Conservation (phyloP, 2,113 vertebrate genomes). For the Rhynchopsitta pachyrhyncha region DNA sequence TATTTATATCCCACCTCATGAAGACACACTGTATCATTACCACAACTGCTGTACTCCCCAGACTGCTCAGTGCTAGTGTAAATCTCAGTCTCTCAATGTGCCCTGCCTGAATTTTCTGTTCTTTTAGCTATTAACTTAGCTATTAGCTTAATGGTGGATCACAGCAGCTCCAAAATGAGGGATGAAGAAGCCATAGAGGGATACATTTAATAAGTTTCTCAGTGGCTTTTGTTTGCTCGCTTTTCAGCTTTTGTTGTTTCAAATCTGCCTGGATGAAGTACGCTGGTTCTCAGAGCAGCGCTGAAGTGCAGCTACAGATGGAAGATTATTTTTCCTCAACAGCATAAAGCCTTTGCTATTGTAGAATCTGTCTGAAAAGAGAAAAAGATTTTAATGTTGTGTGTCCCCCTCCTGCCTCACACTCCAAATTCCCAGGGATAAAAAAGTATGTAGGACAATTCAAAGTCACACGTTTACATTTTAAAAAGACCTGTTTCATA, state of each 20-base stretch:
- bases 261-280: neutral
- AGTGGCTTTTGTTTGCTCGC: neutral
- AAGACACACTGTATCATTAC: neutral
- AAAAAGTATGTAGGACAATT: neutral
- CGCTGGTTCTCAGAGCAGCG: neutral
- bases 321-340: neutral
- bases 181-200: neutral
- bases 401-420: neutral
- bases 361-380: neutral
- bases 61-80: neutral
- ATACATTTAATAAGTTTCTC: neutral
- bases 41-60: neutral
- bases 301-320: neutral
- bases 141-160: neutral
- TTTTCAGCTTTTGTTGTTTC: neutral
- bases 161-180: neutral
- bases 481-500: neutral
- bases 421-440: neutral
- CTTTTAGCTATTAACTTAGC: neutral
- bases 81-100: neutral
- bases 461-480: neutral
- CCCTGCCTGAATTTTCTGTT: neutral
- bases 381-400: neutral
- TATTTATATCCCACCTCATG: accelerated
- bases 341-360: neutral